Base-by-base conservation (phyloP, 92 coral and sea anemone genomes). In the Zoanthus sansibaricus region DNA sequence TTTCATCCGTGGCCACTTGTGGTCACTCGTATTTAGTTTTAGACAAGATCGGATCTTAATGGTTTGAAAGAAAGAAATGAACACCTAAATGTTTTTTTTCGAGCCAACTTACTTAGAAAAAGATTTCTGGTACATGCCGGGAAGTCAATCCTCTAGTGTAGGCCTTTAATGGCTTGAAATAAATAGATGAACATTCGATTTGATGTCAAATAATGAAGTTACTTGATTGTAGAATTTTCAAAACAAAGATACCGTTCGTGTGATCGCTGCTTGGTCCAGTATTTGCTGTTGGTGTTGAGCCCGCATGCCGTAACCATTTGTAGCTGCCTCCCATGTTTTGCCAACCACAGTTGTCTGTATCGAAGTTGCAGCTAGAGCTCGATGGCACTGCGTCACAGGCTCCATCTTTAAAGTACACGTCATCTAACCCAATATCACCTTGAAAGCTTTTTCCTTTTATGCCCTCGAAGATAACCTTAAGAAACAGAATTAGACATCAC, bases 241-340 rank as follows among this genome's bases (percentile, higher is more conserved):
- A 37, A 37, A 30, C 33, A 44, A n/a, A 3, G 45, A 76, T 94
- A 66, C 96, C 94, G 8, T 76, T 68, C 6, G 96, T 94, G 82
- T 91, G 96, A 61, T 94, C 96, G n/a, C 76, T 17, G 67, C 62
- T 16, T 30, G 96, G 96, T 20, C 96, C 96, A 44, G 94, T 94
- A 37, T 89, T 52, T 77, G 76, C 56, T 15, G 94, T 92, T 69
- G 83, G 52, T 0, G 96, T 94, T 44, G 73, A 66, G 61, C 88
- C 88, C 9, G 84, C 25, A 73, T 92, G 91, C 45, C 90, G 55
- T 3, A 62, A 45, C 96, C 96, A 94, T 13, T 71, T 76, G 75
- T 90, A 87, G 30, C 45, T 55, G n/a, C 37, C 17, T 31, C 12
- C 73, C 3, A 6, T 33, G 75, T 66, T 80, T 64, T 64, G 2